Evolutionary conservation across 2,888 invertebrate genomes (phyloP).

Genomic region (Napeogenes inachia): DNA sequence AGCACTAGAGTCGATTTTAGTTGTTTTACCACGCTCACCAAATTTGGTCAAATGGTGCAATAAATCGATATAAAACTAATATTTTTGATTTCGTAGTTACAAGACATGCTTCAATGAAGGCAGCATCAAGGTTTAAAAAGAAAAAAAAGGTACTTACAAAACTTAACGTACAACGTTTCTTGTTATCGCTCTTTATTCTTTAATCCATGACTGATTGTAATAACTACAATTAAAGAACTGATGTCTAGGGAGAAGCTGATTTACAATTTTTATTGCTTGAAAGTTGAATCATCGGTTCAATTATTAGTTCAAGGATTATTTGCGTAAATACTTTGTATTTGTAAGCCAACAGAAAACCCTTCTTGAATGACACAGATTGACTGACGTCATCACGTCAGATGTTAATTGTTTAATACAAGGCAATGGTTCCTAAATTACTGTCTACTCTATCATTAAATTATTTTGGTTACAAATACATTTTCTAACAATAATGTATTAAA

Average conservation of each 20-base stretch:
- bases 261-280: slow-evolving; percentile 27
- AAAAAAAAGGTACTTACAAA: slow-evolving; percentile 40
- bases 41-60: slow-evolving; percentile 22
- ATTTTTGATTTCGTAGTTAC: slow-evolving; percentile 26
- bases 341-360: slow-evolving; percentile 28
- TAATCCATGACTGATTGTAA: slow-evolving; percentile 18
- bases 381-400: slow-evolving; percentile 24
- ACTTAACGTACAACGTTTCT: slow-evolving; percentile 29
- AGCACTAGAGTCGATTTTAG: slow-evolving; percentile 39
- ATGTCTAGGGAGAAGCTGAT: slow-evolving; percentile 12
- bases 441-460: too few relatives aligned
- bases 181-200: slow-evolving; percentile 16
- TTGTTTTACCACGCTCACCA: slow-evolving; percentile 31
- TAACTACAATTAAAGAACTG: slow-evolving; percentile 14
- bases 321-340: slow-evolving; percentile 28
- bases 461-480: too few relatives aligned
- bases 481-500: too few relatives aligned
- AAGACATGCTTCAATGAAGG: slow-evolving; percentile 41
- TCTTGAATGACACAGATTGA: slow-evolving; percentile 23
- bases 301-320: slow-evolving; percentile 32
- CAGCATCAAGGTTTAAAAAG: slow-evolving; percentile 22
- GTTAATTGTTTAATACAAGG: not conserved
- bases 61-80: slow-evolving; percentile 13
- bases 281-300: slow-evolving; percentile 29
- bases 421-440: slow-evolving; percentile 5